A percentile compares a stretch with the other conserved stretches of the same genome.
These are phyloP conservation scores for Serrognathus titanus DNA, from an alignment of 2,888 invertebrate species.

Conservation along the genomic window DNA sequence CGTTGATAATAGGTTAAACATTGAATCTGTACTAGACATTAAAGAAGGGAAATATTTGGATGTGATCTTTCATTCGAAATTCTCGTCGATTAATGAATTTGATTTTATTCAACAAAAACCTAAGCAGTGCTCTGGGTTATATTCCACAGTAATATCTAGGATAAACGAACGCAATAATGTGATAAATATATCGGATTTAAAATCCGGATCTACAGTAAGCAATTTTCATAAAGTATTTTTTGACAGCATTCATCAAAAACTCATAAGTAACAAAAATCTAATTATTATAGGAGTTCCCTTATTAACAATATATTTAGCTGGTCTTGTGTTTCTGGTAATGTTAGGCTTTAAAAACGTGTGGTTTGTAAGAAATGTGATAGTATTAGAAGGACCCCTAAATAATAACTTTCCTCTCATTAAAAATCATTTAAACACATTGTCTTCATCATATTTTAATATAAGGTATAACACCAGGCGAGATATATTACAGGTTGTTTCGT, in stretches of 20 bases:
- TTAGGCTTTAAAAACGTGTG: slow-evolving; percentile 32
- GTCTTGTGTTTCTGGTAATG: slow-evolving; percentile 37
- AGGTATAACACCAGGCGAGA: slow-evolving; percentile 11
- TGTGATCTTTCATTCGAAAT: slow-evolving; percentile 16
- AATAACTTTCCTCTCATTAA: slow-evolving; percentile 6
- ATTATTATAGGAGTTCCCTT: slow-evolving; percentile 40
- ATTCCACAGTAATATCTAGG: neutral
- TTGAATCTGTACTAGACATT: slow-evolving; percentile 2
- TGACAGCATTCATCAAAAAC: slow-evolving; percentile 18
- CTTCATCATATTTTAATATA: slow-evolving; percentile 1
- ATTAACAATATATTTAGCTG: slow-evolving; percentile 41
- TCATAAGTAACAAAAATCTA: slow-evolving; percentile 26
- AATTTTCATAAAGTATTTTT: slow-evolving; percentile 34
- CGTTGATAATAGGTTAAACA: slow-evolving; percentile 2
- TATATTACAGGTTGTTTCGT: slow-evolving; percentile 19
- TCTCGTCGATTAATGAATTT: slow-evolving; percentile 11
- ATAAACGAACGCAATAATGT: slow-evolving; percentile 15
- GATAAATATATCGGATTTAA: slow-evolving; percentile 31
- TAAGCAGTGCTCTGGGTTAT: neutral
- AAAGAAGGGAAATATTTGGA: slow-evolving; percentile 19
- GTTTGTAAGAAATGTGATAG: slow-evolving; percentile 22
- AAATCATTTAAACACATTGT: slow-evolving; percentile 7
- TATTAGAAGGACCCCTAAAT: slow-evolving; percentile 8
- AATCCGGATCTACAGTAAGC: slow-evolving; percentile 25
- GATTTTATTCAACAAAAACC: slow-evolving; percentile 4